phyloP scores from a whole-genome alignment of 2,113 vertebrate genomes.

The Mohoua ochrocephala region DNA sequence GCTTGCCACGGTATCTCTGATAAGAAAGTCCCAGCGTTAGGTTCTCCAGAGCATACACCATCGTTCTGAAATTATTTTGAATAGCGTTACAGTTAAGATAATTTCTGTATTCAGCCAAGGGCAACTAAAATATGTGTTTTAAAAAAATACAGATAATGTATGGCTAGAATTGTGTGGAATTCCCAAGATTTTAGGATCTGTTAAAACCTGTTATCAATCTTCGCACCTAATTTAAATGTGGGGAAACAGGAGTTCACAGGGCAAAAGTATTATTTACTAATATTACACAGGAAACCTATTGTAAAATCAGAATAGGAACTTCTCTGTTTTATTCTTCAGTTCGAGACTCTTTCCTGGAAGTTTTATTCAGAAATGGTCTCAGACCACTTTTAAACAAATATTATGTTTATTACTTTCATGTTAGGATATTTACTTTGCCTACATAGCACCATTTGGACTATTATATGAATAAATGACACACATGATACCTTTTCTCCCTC shows the following conservation, averaged over 20 bases:
- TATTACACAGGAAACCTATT: background rate
- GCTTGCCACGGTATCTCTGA: background rate
- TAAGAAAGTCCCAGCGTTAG: background rate
- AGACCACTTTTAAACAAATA: background rate
- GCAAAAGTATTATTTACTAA: background rate
- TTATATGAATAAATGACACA: background rate
- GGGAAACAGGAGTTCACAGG: background rate
- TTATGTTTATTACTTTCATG: background rate
- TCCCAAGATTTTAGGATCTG: background rate
- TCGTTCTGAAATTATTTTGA: background rate
- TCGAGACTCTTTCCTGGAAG: background rate
- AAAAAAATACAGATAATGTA: background rate
- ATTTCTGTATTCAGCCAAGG: background rate
- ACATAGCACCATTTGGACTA: background rate
- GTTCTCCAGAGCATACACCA: background rate
- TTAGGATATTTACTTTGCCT: background rate
- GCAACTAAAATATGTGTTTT: background rate
- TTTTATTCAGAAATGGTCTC: background rate
- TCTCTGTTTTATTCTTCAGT: background rate
- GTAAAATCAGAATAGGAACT: background rate
- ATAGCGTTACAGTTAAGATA: background rate
- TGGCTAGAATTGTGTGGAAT: background rate
- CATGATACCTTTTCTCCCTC: background rate
- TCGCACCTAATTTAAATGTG: background rate
- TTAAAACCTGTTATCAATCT: background rate